These are phyloP conservation scores for Xiphias gladius DNA, from an alignment of 2,113 vertebrate species.

Conservation along the genomic window DNA sequence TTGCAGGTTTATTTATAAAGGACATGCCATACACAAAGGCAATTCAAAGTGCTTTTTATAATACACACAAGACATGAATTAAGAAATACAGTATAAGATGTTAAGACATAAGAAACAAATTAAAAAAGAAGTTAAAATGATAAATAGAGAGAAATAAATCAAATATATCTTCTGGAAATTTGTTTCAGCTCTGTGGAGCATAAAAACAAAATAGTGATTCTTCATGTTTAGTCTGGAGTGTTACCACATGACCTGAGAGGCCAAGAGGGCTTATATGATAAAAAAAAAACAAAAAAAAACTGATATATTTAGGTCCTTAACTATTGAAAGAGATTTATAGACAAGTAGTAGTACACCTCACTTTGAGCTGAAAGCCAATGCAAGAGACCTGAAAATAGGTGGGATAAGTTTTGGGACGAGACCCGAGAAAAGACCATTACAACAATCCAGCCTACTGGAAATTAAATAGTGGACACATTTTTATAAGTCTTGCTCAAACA, in stretches of 20 bases:
- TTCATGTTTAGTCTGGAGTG: background rate
- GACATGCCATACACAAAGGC: conserved; percentile 27
- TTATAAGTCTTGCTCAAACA: too few relatives aligned
- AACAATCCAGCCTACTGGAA: background rate
- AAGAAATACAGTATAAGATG: background rate
- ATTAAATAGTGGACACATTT: too few relatives aligned
- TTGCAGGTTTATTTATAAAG: conserved; percentile 54
- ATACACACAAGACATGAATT: background rate
- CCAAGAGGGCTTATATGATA: background rate
- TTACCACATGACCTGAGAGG: background rate
- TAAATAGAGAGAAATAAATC: too few relatives aligned
- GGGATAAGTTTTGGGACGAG: background rate
- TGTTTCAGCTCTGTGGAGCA: background rate
- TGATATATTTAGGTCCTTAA: background rate
- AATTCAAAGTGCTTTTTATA: conserved; percentile 22
- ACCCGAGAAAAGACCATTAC: background rate
- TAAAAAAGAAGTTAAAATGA: background rate
- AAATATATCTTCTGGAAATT: too few relatives aligned
- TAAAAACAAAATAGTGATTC: background rate
- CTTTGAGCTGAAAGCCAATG: background rate
- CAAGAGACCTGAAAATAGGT: background rate
- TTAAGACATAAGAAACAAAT: background rate
- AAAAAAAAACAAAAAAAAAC: background rate
- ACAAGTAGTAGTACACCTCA: background rate
- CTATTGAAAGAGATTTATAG: background rate